Conservation (phyloP, 2,888 invertebrate species). For the Sycophila texana region DNA sequence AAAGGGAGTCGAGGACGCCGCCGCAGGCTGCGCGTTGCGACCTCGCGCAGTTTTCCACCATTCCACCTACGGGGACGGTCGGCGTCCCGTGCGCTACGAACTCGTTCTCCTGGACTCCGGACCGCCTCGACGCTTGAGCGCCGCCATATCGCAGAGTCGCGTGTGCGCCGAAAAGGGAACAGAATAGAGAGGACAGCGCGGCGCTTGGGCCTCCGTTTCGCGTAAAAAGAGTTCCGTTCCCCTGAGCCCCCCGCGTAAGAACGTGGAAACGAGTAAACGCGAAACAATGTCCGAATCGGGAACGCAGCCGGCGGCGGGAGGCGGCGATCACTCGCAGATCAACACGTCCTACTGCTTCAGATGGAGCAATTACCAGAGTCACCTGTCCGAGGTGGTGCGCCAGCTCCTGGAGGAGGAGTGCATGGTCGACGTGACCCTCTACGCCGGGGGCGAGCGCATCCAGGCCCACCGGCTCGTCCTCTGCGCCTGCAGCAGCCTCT, state of each 20-base stretch:
- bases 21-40: too few species aligned
- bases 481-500: constrained; percentile 76
- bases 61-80: too few species aligned
- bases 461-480: constrained; percentile 76
- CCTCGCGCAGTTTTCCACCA: too few species aligned
- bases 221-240: constrained; percentile 19
- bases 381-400: constrained; percentile 72
- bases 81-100: too few species aligned
- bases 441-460: constrained; percentile 74
- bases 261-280: constrained; percentile 9
- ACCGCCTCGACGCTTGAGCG: too few species aligned
- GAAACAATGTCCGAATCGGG: constrained; percentile 60
- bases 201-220: neutral
- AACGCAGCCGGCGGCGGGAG: constrained; percentile 46
- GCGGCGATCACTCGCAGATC: constrained; percentile 43
- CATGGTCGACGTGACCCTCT: constrained; percentile 76
- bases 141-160: neutral
- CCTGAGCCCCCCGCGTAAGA: neutral
- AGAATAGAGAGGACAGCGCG: too few species aligned
- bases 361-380: constrained; percentile 74
- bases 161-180: neutral
- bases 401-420: constrained; percentile 73
- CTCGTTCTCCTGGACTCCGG: too few species aligned
- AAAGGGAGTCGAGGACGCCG: too few species aligned
- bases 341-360: constrained; percentile 71